A percentile compares a stretch with the other conserved stretches of the same genome.
Evolutionary conservation across 2,113 vertebrate species (phyloP).

Genomic region (Coptodon bakossiorum): DNA sequence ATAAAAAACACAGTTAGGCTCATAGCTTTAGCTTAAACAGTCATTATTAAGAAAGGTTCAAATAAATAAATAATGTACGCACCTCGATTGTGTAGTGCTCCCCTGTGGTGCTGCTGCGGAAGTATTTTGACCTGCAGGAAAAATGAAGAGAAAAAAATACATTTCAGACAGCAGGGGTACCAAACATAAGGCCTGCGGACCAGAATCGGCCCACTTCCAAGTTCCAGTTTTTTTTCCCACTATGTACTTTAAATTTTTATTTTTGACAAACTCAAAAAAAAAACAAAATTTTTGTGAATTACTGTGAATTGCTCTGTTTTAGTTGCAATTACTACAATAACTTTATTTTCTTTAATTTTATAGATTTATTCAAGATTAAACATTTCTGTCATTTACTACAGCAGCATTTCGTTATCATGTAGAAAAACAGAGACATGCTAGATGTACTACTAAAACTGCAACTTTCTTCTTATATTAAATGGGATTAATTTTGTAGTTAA

Average conservation of each 20-base stretch:
- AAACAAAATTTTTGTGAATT: not conserved
- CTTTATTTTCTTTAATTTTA: not conserved
- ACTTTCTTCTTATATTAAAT: not conserved
- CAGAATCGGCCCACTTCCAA: not conserved
- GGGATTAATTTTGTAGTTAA: not conserved
- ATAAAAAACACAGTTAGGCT: not conserved
- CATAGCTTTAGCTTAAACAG: not conserved
- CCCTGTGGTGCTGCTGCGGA: conserved; percentile 67
- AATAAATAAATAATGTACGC: not conserved
- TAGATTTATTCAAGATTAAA: not conserved
- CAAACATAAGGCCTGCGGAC: not conserved
- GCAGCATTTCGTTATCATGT: not conserved
- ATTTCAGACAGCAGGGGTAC: not conserved
- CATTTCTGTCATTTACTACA: not conserved
- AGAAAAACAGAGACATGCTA: not conserved
- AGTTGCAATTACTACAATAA: not conserved
- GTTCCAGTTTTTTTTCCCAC: not conserved
- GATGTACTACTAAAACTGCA: not conserved
- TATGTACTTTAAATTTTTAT: not conserved
- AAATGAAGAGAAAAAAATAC: not conserved
- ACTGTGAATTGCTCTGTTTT: not conserved
- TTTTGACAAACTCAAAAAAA: not conserved
- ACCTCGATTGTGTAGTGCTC: conserved; percentile 75
- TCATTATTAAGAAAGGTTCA: not conserved
- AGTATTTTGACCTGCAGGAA: conserved; percentile 71